A percentile compares a stretch with the other conserved stretches of the same genome.
These are phyloP conservation scores for Xestia sexstrigata DNA, from an alignment of 2,888 invertebrate genomes.

Conservation along the genomic window DNA sequence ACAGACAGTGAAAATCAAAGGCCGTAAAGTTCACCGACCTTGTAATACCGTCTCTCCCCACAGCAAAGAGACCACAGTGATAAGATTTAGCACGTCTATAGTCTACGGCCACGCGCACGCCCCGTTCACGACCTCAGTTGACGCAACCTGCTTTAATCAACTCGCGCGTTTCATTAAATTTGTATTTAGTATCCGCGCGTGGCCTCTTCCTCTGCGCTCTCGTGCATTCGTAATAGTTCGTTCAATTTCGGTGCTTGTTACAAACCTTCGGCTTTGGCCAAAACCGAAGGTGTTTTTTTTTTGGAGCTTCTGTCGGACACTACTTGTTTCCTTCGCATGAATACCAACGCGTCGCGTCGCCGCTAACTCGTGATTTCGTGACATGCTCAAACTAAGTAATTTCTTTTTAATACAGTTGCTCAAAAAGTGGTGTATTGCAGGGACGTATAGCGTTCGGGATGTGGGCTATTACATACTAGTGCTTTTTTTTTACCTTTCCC, in stretches of 20 bases:
- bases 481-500: too few species aligned
- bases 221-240: background rate
- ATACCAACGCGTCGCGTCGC: background rate
- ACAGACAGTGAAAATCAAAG: background rate
- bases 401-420: too few species aligned
- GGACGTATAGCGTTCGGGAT: too few species aligned
- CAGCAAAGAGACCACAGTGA: conserved; percentile 24
- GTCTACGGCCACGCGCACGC: background rate
- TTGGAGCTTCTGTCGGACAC: background rate
- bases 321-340: background rate
- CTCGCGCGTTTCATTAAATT: background rate
- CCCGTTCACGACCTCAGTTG: background rate
- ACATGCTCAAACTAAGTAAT: background rate
- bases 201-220: background rate
- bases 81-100: conserved; percentile 36
- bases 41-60: conserved; percentile 10
- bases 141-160: background rate
- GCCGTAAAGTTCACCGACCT: conserved; percentile 21
- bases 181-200: background rate
- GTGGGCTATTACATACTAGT: too few species aligned
- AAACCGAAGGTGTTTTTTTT: background rate
- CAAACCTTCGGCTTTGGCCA: background rate
- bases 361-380: background rate
- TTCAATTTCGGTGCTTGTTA: background rate
- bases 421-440: too few species aligned